Evolutionary conservation across 2,888 invertebrate species (phyloP), one percentile per base, ranked within the genome.

Genomic region (Netelia melanura): DNA sequence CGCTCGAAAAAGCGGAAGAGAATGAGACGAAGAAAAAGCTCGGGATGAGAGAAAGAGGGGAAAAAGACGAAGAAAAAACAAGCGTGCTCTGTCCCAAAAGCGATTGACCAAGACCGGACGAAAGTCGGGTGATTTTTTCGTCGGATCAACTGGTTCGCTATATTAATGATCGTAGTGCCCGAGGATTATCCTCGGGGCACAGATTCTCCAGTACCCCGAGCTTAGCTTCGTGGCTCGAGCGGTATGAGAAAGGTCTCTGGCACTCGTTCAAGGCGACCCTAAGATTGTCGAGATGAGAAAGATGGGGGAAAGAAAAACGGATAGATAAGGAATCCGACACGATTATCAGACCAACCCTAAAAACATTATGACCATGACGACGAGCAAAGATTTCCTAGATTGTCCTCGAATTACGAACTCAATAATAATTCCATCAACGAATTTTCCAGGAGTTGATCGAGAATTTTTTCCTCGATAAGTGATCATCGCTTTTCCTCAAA

Each of bases 151-250:
- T 90, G 89, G 89, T 90, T 88, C 83, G 80, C 89, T 91, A 88
- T 92, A 92, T 92, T 92, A 91, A 92, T 92, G 92, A 92, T 89
- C 88, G 54, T 72, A 75, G 80, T 84, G 85, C 85, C 84, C 88
- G 88, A 86, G 90, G 92, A 92, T 92, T 92, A 92, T 88, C 86
- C 85, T 72, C 44, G 56, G 61, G 58, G 54, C 56, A 70, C 67
- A 72, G 80, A 80, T 86, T 84, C 23, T 76, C 21, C 79, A 30
- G 11, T 61, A 72, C 54, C 44, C 17, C 65, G n/a, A 48, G 43
- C 48, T 5, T 78, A 67, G 56, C 52, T 43, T 43, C 58, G 44
- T 48, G 43, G 30, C 43, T 58, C 62, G 23, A 64, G 56, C 48
- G 48, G 65, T 44, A 62, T 48, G 48, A 74, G 43, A 62, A 48